phyloP scores from a whole-genome alignment of 53 echinoderm and acorn worm species.

The Crossaster papposus region DNA sequence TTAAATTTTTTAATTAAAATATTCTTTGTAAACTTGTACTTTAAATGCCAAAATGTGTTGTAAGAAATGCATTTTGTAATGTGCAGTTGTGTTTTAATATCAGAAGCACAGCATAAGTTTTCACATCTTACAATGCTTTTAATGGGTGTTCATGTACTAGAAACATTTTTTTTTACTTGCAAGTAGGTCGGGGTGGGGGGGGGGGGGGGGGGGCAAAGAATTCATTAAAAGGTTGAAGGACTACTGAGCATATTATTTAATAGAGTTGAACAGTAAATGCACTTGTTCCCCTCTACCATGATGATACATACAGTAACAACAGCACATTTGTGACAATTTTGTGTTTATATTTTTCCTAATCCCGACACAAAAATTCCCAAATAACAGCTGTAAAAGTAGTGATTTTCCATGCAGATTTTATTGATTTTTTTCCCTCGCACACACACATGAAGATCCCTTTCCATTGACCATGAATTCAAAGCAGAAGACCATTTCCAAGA shows the following conservation, averaged over 20 bases:
- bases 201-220: not conserved
- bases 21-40: no score
- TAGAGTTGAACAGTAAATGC: not conserved
- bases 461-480: not conserved
- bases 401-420: not conserved
- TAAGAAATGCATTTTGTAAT: no score
- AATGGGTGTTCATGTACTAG: not conserved
- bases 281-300: not conserved
- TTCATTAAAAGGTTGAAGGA: not conserved
- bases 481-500: not conserved
- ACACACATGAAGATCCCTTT: not conserved
- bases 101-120: no score
- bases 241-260: not conserved
- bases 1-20: no score
- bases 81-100: no score
- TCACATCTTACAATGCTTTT: not conserved
- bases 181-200: not conserved
- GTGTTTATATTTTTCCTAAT: not conserved
- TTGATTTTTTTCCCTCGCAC: not conserved
- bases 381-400: not conserved
- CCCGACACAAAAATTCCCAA: not conserved
- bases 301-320: no score
- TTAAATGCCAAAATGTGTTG: no score
- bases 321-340: not conserved
- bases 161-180: no score